Evolutionary conservation across 2,797 vertebrate genomes (phyloP), one percentile per base, ranked within the genome.

Genomic region (Halcyon badia): DNA sequence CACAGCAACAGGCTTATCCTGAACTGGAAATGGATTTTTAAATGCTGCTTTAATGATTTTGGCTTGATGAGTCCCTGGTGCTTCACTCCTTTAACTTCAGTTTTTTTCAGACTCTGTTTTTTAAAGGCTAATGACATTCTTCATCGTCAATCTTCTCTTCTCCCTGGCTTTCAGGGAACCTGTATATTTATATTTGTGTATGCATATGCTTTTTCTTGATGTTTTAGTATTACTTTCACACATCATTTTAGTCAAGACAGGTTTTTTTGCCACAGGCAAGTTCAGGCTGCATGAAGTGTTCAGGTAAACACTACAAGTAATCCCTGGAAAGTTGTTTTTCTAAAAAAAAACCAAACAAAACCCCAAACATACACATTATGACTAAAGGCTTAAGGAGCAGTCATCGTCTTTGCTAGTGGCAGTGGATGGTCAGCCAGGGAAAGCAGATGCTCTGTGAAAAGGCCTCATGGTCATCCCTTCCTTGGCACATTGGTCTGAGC

Each of bases 1-100:
- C 64, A 33, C 26, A 88, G 57, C 44, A 93, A 51, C 31, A 61
- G 25, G 41, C 52, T 94, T 83, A 78, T 77, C 46, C 83, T 92
- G 87, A 92, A 24, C 49, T 95, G 85, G 49, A 94, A 91, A 95
- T 97, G 87, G 87, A 20, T 88, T 96, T 97, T 96, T 94, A 95
- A 97, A 90, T 95, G 52, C 76, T 60, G 20, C 33, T 88, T 83
- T 94, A 90, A 94, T 96, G 91, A 73, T 91, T 93, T 93, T 94
- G 93, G 72, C 90, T 91, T 73, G 83, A 83, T 85, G 89, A 70
- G 26, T 94, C 91, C 75, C 91, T 87, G 39, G 78, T 86, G 85
- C 90, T 96, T 93, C 72, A 61, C 28, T 86, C 33, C 21, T 86
- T 88, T 71, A 81, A 80, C 64, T 66, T 64, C 46, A 68, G 17